phyloP scores from a whole-genome alignment of 2,113 vertebrate species.

The Chionis minor region DNA sequence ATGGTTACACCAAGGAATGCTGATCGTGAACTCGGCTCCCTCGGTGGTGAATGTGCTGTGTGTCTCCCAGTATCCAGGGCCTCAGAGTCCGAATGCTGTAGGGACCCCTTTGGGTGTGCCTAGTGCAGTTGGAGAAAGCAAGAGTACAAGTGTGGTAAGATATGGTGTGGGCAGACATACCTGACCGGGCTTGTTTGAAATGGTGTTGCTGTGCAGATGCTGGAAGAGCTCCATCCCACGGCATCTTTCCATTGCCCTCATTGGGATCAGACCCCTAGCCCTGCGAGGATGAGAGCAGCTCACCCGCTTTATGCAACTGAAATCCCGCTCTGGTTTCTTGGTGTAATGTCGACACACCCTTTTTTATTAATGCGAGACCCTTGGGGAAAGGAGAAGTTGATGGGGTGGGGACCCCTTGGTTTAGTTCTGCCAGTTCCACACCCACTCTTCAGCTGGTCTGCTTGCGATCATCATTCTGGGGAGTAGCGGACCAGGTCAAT shows the following conservation, averaged over 20 bases:
- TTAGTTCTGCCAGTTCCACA: not conserved
- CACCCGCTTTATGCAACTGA: not conserved
- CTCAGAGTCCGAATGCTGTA: accelerated
- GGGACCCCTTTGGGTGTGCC: not conserved
- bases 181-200: not conserved
- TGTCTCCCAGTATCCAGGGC: not conserved
- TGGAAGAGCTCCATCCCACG: not conserved
- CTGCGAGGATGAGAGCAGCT: not conserved
- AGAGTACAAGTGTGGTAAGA: accelerated
- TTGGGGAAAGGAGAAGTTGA: not conserved
- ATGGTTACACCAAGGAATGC: not conserved
- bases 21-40: not conserved
- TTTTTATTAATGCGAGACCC: not conserved
- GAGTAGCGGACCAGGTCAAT: not conserved
- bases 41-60: not conserved
- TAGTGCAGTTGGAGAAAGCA: not conserved
- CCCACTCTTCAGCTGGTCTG: constrained; percentile 50
- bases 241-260: not conserved
- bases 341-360: not conserved
- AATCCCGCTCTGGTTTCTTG: not conserved
- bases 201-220: accelerated
- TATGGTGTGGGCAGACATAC: not conserved
- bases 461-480: not conserved
- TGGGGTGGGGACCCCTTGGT: constrained; percentile 42
- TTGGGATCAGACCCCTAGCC: not conserved